Conservation (phyloP, 2,113 vertebrate species). For the Vidua chalybeata region DNA sequence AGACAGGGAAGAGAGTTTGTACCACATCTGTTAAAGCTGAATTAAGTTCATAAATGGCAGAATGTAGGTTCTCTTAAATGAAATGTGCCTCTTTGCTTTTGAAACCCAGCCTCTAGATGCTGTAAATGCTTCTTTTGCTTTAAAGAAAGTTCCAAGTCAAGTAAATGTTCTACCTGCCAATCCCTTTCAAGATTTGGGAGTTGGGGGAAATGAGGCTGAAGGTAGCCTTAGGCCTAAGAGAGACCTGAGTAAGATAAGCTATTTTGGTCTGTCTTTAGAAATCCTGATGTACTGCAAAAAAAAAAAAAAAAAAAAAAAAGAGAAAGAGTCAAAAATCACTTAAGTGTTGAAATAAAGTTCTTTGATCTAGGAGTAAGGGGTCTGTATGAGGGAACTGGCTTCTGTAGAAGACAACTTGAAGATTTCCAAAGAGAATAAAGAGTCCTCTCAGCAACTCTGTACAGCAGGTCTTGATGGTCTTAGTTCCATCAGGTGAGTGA, state of each 20-base stretch:
- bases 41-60: background rate
- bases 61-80: background rate
- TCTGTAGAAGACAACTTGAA: background rate
- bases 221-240: background rate
- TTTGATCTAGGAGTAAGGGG: background rate
- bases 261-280: background rate
- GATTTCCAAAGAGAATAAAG: background rate
- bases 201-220: conserved; percentile 16
- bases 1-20: background rate
- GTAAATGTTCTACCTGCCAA: conserved; percentile 4
- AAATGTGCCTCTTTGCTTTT: background rate
- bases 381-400: background rate
- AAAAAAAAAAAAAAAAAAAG: too few relatives aligned
- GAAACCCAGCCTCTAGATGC: background rate
- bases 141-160: background rate
- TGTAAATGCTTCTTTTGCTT: background rate
- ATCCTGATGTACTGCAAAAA: background rate
- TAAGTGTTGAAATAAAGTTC: background rate
- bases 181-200: background rate
- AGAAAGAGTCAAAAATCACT: background rate
- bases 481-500: background rate
- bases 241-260: background rate
- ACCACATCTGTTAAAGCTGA: background rate
- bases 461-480: background rate
- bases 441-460: background rate